Evolutionary conservation across 2,113 vertebrate species (phyloP).

Genomic region (Xiphophorus hellerii): DNA sequence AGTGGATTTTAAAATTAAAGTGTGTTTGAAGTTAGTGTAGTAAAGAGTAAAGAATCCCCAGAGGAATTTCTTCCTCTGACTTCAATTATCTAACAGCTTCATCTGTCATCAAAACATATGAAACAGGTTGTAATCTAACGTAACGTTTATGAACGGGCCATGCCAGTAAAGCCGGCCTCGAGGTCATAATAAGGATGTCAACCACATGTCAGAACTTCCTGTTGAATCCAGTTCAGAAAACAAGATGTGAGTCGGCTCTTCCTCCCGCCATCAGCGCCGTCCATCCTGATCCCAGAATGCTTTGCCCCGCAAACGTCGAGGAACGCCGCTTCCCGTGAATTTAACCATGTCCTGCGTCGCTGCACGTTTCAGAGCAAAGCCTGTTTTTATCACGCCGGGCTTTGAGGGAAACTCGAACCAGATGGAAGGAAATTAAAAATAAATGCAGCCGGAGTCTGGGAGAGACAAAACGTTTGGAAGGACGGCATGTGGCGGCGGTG

Average conservation of each 20-base stretch:
- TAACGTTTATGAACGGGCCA: slow-evolving; percentile 2
- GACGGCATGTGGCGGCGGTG: slow-evolving; percentile 36
- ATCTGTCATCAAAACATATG: slow-evolving; percentile 2
- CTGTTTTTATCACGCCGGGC: slow-evolving; percentile 73
- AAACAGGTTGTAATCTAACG: neutral
- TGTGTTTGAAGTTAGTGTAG: neutral
- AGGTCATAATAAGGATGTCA: slow-evolving; percentile 14
- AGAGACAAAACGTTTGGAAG: slow-evolving; percentile 47
- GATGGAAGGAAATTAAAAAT: slow-evolving; percentile 78
- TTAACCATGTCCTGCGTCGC: slow-evolving; percentile 38
- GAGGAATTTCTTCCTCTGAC: neutral
- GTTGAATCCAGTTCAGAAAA: slow-evolving; percentile 12
- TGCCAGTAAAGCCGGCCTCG: slow-evolving; percentile 10
- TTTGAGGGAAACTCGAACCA: slow-evolving; percentile 78
- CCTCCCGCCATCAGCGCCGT: neutral
- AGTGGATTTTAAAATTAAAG: neutral
- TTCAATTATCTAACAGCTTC: slow-evolving; percentile 1
- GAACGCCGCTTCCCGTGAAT: slow-evolving; percentile 34
- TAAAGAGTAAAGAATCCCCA: neutral
- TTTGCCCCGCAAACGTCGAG: slow-evolving; percentile 16
- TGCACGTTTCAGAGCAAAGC: slow-evolving; percentile 66
- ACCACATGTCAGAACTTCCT: slow-evolving; percentile 43
- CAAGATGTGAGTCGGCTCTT: slow-evolving; percentile 9
- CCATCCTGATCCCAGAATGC: slow-evolving; percentile 18
- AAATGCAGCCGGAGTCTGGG: slow-evolving; percentile 72